A percentile compares a stretch with the other conserved stretches of the same genome.
phyloP scores from a whole-genome alignment of 1,140 invertebrate genomes.

The Drosophila eugracilis region DNA sequence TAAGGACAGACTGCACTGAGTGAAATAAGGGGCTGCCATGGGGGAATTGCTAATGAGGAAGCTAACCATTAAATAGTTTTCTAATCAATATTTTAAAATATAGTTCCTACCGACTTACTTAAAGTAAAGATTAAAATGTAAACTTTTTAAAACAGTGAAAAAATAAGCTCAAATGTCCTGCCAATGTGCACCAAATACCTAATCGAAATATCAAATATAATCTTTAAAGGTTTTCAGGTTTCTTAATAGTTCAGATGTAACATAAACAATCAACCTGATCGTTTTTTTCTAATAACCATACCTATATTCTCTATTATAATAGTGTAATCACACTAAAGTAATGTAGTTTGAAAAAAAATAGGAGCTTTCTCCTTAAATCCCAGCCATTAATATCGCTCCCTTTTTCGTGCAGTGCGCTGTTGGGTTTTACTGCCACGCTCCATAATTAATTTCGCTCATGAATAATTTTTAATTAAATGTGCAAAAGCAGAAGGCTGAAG shows the following conservation, averaged over 20 bases:
- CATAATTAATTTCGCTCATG: constrained; percentile 66
- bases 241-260: too few relatives aligned
- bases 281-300: too few relatives aligned
- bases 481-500: constrained; percentile 19
- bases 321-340: not conserved
- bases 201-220: too few relatives aligned
- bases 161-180: too few relatives aligned
- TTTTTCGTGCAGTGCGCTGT: constrained; percentile 20
- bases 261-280: too few relatives aligned
- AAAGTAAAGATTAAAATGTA: too few relatives aligned
- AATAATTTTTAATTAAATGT: constrained; percentile 67
- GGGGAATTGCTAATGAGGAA: not conserved
- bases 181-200: too few relatives aligned
- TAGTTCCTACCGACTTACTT: too few relatives aligned
- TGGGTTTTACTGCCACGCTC: constrained; percentile 13
- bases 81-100: not conserved
- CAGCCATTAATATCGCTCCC: not conserved
- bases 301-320: too few relatives aligned
- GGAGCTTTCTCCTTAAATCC: too few relatives aligned
- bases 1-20: constrained; percentile 15
- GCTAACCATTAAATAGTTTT: not conserved
- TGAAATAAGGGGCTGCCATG: constrained; percentile 4
- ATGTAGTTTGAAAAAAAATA: not conserved
- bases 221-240: too few relatives aligned
- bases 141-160: too few relatives aligned